Evolutionary conservation across 2,797 vertebrate species (phyloP), one percentile per base, ranked within the genome.

Genomic region (Trematomus bernacchii): DNA sequence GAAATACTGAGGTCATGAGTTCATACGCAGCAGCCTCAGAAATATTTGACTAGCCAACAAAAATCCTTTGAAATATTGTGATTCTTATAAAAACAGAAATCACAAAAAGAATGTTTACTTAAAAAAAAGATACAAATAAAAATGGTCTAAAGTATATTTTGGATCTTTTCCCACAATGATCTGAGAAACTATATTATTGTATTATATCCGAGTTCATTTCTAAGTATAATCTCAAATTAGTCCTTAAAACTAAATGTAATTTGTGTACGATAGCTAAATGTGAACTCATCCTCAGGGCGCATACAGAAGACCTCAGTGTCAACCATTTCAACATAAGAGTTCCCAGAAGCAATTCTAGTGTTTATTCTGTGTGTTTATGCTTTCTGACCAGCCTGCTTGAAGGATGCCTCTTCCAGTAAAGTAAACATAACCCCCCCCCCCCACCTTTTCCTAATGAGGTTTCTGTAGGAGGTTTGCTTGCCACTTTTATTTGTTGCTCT

Each of bases 401-500:
- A 80, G 4, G 40, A 71, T 33, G 18, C 27, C 53, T 64, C 18
- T 23, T 57, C 63, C 54, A 58, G 61, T 66, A 44, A 70, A 55
- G 60, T 73, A 72, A 82, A 73, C 64, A 66, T 40, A 47, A 80
- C 73, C 19, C 3, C 23, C 33, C 3, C 30, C 30, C 30, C 27
- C 33, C 33, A 37, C 64, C 57, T 58, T 11, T 57, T 70, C 67
- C 57, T 54, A 64, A 79, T 75, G 40, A 64, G 51, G 15, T 66
- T 83, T 78, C 42, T 48, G 8, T 71, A 19, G 21, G 2, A 64
- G 21, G n/a, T 47, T 72, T 79, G 23, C 63, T 51, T 71, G 30
- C 16, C 47, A 15, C 58, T 80, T 74, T 66, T 75, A 73, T 89
- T 79, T 71, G 61, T 72, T 69, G 40, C 19, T 46, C n/a, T 86